Percentiles rank a stretch among this genome's conserved stretches.
Evolutionary conservation across 1,140 invertebrate species (phyloP).

Genomic region (Sycophila sp.): DNA sequence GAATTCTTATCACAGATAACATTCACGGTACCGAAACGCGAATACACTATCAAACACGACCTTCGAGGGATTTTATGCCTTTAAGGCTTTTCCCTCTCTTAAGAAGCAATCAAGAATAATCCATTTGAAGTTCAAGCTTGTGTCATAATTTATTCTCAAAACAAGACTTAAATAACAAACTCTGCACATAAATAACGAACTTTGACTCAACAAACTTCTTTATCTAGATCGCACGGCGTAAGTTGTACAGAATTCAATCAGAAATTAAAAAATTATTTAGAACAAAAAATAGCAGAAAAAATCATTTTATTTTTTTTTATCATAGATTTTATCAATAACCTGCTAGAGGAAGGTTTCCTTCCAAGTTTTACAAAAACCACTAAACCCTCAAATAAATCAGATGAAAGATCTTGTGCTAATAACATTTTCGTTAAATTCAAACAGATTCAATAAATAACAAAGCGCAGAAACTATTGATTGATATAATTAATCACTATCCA

Average conservation of each 20-base stretch:
- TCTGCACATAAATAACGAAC: no score
- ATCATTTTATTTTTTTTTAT: not conserved
- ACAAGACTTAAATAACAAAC: no score
- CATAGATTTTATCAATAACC: not conserved
- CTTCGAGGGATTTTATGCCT: no score
- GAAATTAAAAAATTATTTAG: not conserved
- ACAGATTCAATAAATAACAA: not conserved
- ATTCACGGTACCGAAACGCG: no score
- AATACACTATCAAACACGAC: no score
- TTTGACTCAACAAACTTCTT: no score
- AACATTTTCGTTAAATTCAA: not conserved
- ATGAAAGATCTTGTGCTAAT: not conserved
- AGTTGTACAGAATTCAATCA: not conserved
- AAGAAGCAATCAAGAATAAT: no score
- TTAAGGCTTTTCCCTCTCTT: no score
- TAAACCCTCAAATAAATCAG: not conserved
- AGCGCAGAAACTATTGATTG: not conserved
- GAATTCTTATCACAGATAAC: no score
- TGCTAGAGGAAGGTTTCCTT: not conserved
- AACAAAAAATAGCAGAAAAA: not conserved
- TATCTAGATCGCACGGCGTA: not conserved
- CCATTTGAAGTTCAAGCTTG: no score
- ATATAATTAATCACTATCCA: not conserved
- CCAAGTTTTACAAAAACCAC: not conserved
- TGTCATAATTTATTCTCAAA: no score